Evolutionary conservation across 2,888 invertebrate species (phyloP).

Genomic region (Xanthorhoe designata): DNA sequence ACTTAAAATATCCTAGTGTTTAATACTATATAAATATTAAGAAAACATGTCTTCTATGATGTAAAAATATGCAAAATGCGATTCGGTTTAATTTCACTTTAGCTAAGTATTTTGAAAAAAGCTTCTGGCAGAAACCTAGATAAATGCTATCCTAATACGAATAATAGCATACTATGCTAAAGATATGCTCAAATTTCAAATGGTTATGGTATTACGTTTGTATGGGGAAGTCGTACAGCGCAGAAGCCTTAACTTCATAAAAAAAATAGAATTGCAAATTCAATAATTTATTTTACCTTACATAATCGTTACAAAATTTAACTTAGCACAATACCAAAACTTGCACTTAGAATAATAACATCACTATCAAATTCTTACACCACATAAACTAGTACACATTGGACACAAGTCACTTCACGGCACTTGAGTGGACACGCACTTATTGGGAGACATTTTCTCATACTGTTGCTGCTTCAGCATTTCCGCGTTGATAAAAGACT

Average conservation of each 20-base stretch:
- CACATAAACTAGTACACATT: conserved; percentile 43
- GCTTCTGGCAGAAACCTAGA: no score
- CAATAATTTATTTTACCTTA: conserved; percentile 49
- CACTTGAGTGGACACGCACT: conserved; percentile 20
- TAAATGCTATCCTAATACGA: no score
- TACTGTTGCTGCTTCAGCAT: conserved; percentile 62
- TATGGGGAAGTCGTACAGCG: no score
- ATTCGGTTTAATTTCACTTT: no score
- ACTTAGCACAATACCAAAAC: conserved; percentile 68
- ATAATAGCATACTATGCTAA: no score
- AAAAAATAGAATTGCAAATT: conserved; percentile 8
- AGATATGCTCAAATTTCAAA: no score
- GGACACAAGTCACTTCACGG: conserved; percentile 39
- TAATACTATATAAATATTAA: no score
- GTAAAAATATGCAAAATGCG: no score
- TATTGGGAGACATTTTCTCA: conserved; percentile 42
- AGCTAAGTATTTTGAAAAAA: no score
- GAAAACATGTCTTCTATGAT: no score
- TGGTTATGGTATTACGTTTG: no score
- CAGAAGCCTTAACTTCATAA: neutral
- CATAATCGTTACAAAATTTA: conserved; percentile 70
- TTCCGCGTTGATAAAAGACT: conserved; percentile 70
- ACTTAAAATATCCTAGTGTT: no score
- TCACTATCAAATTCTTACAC: conserved; percentile 54
- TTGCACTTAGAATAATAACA: conserved; percentile 51